A percentile compares a stretch with the other conserved stretches of the same genome.
phyloP scores from a whole-genome alignment of 2,797 vertebrate species.

The Falco naumanni region DNA sequence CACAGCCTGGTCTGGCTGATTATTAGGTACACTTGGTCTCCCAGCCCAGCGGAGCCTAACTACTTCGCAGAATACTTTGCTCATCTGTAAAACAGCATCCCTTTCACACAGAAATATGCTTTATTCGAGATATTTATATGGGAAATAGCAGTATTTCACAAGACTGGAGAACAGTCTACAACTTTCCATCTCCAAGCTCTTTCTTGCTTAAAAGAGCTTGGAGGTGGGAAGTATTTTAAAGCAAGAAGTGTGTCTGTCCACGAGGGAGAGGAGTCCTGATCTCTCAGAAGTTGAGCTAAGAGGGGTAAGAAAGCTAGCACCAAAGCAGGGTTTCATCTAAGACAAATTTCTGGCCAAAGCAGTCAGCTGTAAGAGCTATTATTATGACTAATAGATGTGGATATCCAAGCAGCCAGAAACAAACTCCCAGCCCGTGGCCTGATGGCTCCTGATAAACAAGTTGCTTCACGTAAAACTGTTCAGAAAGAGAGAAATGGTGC shows the following conservation, averaged over 20 bases:
- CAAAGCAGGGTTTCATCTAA: neutral
- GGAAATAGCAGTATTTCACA: neutral
- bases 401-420: neutral
- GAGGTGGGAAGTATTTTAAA: too few species aligned
- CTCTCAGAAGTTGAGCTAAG: neutral
- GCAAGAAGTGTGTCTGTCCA: neutral
- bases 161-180: neutral
- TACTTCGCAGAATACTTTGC: neutral
- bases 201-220: neutral
- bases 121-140: neutral
- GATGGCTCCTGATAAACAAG: neutral
- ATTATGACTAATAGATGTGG: fast-evolving
- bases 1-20: neutral
- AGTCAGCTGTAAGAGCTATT: neutral
- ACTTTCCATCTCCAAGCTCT: neutral
- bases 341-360: neutral
- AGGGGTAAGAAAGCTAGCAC: neutral
- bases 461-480: neutral
- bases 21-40: neutral
- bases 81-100: neutral
- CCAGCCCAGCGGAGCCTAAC: neutral
- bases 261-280: fast-evolving
- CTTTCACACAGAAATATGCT: neutral
- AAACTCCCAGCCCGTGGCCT: neutral
- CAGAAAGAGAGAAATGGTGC: neutral